Base-by-base conservation (phyloP, 2,113 vertebrate genomes). In the Toxotes chatareus region DNA sequence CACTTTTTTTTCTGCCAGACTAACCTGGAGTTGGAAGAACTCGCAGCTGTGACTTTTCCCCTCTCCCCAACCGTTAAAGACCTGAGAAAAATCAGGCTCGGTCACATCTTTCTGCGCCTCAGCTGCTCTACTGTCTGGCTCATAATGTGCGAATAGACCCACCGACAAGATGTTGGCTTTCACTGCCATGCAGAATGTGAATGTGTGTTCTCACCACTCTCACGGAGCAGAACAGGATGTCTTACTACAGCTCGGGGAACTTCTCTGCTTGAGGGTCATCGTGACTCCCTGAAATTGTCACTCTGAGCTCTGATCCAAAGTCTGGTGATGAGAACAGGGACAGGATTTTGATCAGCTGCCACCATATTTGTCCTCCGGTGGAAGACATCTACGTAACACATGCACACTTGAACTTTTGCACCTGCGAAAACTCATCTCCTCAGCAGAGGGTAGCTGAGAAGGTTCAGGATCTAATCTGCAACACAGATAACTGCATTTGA, bases 31-130 rank as follows among this genome's bases (percentile, higher is more conserved):
- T 74, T 63, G 60, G 40, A 60, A 44, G 65, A 80, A 79, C 40
- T 79, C 59, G 10, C 81, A 86, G 84, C 85, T 86, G 82, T 82
- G 87, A 86, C 71, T 81, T 84, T 27, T 80, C 68, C 55, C 40
- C 55, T 81, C 53, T 82, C 66, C 36, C 2, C 44, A 40, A 21
- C 40, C 75, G 13, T 56, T 77, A 27, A 75, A 82, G 40, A 86
- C 87, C 71, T 69, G 76, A 84, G 75, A 80, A 17, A 62, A 73
- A 40, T 16, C 2, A 6, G 40, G 69, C 57, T 76, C 42, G 12
- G 73, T 76, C 76, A 65, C 79, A 67, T 86, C 74, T 79, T 36
- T 38, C 65, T 23, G 56, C 46, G 32, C 68, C 72, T 88, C 81
- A 77, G 79, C 82, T 88, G 76, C 73, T 72, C 70, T 17, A 0